Conservation (phyloP, 2,113 vertebrate species). For the Melanocharis versteri region DNA sequence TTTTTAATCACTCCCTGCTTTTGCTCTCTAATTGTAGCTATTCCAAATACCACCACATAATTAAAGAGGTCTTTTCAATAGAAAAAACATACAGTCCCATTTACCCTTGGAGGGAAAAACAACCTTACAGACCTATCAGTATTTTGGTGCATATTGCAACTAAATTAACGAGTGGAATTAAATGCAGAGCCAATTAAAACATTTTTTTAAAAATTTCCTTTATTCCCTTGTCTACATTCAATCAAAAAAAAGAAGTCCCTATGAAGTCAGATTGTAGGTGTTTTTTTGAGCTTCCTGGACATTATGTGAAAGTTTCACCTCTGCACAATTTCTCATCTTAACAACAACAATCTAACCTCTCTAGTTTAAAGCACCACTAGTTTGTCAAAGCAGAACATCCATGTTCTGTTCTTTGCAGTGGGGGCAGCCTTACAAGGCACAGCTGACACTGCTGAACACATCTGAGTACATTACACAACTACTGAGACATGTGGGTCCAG, state of each 20-base stretch:
- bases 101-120: constrained; percentile 39
- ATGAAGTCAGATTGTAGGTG: constrained; percentile 12
- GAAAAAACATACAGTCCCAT: constrained; percentile 25
- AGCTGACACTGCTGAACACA: background rate
- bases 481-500: background rate
- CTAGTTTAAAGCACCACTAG: background rate
- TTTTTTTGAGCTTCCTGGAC: constrained; percentile 26
- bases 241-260: background rate
- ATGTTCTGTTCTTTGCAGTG: background rate
- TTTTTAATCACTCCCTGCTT: constrained; percentile 67
- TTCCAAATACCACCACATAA: constrained; percentile 56
- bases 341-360: background rate
- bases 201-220: background rate
- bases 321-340: constrained; percentile 5
- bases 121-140: constrained; percentile 31
- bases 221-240: background rate
- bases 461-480: background rate
- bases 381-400: background rate
- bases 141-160: constrained; percentile 1
- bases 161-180: constrained; percentile 33
- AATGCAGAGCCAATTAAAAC: constrained; percentile 45
- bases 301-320: constrained; percentile 1
- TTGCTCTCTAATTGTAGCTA: constrained; percentile 63
- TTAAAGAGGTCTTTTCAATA: constrained; percentile 48
- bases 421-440: background rate